A percentile compares a stretch with the other conserved stretches of the same genome.
phyloP scores from a whole-genome alignment of 2,113 vertebrate genomes.

The Triplophysa siluroides region DNA sequence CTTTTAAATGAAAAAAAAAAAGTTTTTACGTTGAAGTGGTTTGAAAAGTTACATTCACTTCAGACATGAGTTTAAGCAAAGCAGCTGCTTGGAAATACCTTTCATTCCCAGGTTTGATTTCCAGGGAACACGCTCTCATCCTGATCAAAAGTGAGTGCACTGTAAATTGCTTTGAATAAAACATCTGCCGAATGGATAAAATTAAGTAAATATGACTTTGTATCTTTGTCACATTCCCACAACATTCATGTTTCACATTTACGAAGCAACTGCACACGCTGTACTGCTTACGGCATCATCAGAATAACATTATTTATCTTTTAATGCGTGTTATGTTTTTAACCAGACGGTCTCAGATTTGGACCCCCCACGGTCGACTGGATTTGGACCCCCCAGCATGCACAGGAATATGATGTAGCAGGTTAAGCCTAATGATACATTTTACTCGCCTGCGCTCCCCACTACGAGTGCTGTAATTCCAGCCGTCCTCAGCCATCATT shows the following conservation, averaged over 20 bases:
- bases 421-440: conserved; percentile 94
- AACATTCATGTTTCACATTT: neutral
- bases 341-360: neutral
- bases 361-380: conserved; percentile 82
- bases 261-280: neutral
- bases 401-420: conserved; percentile 68
- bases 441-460: conserved; percentile 86
- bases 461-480: conserved; percentile 92
- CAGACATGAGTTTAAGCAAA: neutral
- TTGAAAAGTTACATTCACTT: neutral
- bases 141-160: too few relatives aligned
- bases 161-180: too few relatives aligned
- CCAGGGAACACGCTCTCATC: too few relatives aligned
- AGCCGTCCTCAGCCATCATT: conserved; percentile 32
- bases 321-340: conserved; percentile 77
- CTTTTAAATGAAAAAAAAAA: neutral
- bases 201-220: neutral
- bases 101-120: neutral
- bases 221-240: neutral
- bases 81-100: neutral
- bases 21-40: neutral
- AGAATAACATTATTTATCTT: conserved; percentile 18
- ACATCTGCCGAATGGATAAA: too few relatives aligned
- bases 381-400: conserved; percentile 84
- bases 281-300: neutral